Conservation (phyloP, 2,113 vertebrate genomes). For the Tyto alba region DNA sequence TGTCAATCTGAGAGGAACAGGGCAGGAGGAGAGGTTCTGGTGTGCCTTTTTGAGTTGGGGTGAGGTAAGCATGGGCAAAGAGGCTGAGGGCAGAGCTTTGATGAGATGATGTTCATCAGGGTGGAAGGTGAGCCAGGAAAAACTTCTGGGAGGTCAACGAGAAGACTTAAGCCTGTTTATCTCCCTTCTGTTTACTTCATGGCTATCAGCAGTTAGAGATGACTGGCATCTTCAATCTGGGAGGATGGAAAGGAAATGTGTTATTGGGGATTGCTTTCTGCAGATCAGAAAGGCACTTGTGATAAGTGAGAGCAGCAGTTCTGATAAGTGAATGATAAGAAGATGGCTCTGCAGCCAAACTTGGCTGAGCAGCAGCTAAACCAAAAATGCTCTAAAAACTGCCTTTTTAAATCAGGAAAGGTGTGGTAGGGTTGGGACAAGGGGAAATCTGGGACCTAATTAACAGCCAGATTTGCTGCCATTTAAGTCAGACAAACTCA, state of each 20-base stretch:
- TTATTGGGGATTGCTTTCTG: not conserved
- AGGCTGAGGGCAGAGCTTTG: not conserved
- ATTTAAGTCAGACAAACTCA: not conserved
- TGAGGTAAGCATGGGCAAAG: not conserved
- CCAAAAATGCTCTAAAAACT: not conserved
- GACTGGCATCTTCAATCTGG: not conserved
- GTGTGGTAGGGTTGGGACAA: slow-evolving; percentile 18
- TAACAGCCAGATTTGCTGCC: not conserved
- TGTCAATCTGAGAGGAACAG: not conserved
- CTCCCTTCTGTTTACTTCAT: not conserved
- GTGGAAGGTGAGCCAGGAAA: not conserved
- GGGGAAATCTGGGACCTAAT: not conserved
- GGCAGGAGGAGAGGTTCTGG: not conserved
- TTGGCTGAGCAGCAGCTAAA: not conserved
- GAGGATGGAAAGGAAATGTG: not conserved
- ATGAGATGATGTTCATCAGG: not conserved
- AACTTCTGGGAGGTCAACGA: not conserved
- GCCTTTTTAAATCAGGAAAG: slow-evolving; percentile 24
- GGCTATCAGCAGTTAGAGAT: not conserved
- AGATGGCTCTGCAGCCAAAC: not conserved
- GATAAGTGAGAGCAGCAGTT: not conserved
- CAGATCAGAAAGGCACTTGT: not conserved
- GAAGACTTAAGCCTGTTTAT: not conserved
- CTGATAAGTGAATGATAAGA: not conserved
- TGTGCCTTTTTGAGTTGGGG: not conserved